Base-by-base conservation (phyloP, 2,113 vertebrate genomes). In the Amphilophus citrinellus region DNA sequence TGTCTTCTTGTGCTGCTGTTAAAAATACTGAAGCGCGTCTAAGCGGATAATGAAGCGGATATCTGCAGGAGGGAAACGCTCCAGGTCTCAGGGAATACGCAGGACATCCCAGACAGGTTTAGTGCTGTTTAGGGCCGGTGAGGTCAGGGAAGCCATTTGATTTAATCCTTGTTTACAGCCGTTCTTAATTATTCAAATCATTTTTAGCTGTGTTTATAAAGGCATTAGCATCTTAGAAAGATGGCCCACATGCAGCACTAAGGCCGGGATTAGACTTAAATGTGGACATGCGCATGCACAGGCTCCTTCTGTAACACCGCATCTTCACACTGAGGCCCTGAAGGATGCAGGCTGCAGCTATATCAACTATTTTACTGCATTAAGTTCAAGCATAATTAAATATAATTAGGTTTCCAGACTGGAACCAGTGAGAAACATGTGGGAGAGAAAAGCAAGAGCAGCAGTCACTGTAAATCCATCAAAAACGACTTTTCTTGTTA, bases 11-110 rank as follows among this genome's bases (percentile, higher is more conserved):
- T 73, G 66, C 50, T 47, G 47, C 82, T 53, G 63, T 7, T 60
- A 39, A 50, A 82, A 87, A 84, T 80, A 89, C 88, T 53, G 24
- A 63, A 62, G 85, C 32, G 76, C 65, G 32, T 76, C 10, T 76
- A 68, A 87, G 86, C 86, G 86, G 86, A 92, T 89, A 83, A 77
- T 61, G 68, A 60, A 59, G 84, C 56, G 2, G 15, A 73, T 85
- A 77, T 76, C 30, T 77, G 27, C 37, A 65, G 82, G 76, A 77
- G n/a, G 56, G 71, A 78, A 61, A 62, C n/a, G 39, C 84, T 82
- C 22, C 53, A 66, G 53, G 84, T 88, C 84, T 76, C 15, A 56
- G 76, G 39, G 76, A 50, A 62, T 20, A 62, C 58, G 0, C 53
- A 18, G 75, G 47, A 24, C 81, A 76, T 65, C 76, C 62, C 87